phyloP scores from a whole-genome alignment of 1,140 invertebrate genomes.

The Drosophila ficusphila region DNA sequence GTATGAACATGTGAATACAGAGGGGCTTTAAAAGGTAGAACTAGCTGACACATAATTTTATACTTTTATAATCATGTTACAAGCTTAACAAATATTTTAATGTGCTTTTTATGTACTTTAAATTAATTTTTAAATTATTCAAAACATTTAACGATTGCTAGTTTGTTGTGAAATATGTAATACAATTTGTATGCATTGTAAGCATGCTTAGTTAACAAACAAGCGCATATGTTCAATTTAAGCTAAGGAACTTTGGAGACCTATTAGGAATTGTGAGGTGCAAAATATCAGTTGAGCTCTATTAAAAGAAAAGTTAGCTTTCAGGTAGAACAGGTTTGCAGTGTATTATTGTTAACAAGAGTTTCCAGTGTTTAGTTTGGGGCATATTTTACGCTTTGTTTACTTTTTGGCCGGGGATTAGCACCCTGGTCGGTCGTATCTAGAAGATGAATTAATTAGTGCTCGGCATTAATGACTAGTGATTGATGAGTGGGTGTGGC shows the following conservation, averaged over 20 bases:
- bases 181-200: too few relatives aligned
- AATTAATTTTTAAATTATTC: too few relatives aligned
- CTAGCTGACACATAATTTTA: background rate
- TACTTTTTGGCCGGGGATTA: constrained; percentile 55
- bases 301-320: background rate
- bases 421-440: constrained; percentile 30
- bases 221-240: too few relatives aligned
- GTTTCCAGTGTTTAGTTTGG: constrained; percentile 21
- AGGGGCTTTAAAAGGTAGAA: background rate
- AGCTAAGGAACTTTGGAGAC: too few relatives aligned
- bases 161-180: too few relatives aligned
- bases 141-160: too few relatives aligned
- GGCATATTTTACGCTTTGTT: constrained; percentile 56
- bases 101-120: too few relatives aligned
- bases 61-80: background rate
- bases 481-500: constrained; percentile 49
- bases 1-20: constrained; percentile 24
- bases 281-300: too few relatives aligned
- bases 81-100: too few relatives aligned
- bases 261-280: too few relatives aligned
- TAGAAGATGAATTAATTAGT: constrained; percentile 51
- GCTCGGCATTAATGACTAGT: constrained; percentile 43
- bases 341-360: constrained; percentile 34
- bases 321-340: constrained; percentile 10
- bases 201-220: too few relatives aligned